Conservation (phyloP, 2,888 invertebrate species). For the Dilophus febrilis region DNA sequence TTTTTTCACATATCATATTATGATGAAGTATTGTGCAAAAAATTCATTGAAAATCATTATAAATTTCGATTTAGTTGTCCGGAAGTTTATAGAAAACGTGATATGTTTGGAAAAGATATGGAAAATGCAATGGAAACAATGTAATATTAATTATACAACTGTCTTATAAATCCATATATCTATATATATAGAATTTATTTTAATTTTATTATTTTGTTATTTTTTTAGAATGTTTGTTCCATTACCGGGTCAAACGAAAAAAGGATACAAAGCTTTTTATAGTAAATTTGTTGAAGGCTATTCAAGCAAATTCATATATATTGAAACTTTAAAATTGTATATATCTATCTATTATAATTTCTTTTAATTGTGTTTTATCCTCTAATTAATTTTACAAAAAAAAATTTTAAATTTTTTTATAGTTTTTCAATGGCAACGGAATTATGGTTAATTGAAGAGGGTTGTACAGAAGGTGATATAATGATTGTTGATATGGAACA, state of each 20-base stretch:
- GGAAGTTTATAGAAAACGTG: constrained; percentile 42
- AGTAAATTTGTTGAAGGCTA: constrained; percentile 38
- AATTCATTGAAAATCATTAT: constrained; percentile 48
- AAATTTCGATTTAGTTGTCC: constrained; percentile 47
- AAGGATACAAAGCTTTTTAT: constrained; percentile 39
- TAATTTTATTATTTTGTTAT: too few species aligned
- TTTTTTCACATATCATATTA: constrained; percentile 52
- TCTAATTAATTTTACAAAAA: too few species aligned
- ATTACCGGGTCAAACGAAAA: constrained; percentile 32
- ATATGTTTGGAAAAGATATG: constrained; percentile 33
- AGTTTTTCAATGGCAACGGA: constrained; percentile 41
- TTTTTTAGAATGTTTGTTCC: constrained; percentile 31
- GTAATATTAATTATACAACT: constrained; percentile 27
- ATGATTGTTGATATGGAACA: constrained; percentile 46
- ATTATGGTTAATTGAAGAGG: constrained; percentile 37
- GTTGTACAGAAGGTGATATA: constrained; percentile 42
- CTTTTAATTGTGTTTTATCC: too few species aligned
- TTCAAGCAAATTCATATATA: constrained; percentile 39
- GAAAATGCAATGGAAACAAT: constrained; percentile 31
- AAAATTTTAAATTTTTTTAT: constrained; percentile 1
- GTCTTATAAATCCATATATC: too few species aligned
- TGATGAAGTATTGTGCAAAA: constrained; percentile 49
- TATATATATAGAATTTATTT: too few species aligned
- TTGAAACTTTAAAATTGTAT: constrained; percentile 30
- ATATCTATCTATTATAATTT: constrained; percentile 10